These are phyloP conservation scores for Hyposoter dolosus DNA, from an alignment of 2,888 invertebrate genomes.

Conservation along the genomic window DNA sequence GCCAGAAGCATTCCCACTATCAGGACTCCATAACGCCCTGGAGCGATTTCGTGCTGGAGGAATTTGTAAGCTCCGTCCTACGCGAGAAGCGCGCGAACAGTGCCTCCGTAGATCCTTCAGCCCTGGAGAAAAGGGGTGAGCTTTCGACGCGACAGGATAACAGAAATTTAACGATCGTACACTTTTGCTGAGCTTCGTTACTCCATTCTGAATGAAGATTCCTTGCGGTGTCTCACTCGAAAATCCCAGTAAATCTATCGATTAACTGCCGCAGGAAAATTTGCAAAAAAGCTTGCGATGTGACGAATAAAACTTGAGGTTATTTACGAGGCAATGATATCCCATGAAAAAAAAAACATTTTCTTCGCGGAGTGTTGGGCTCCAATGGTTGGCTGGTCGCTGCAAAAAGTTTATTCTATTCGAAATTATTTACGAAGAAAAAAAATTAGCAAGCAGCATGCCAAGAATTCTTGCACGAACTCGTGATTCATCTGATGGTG, in stretches of 20 bases:
- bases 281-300: background rate
- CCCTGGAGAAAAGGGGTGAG: constrained; percentile 59
- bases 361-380: background rate
- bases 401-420: too few species aligned
- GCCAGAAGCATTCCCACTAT: constrained; percentile 81
- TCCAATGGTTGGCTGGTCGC: background rate
- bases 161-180: constrained; percentile 64
- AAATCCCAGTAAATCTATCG: background rate
- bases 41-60: constrained; percentile 43
- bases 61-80: background rate
- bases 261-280: background rate
- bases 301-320: background rate
- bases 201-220: background rate
- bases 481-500: too few species aligned
- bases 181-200: background rate
- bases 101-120: constrained; percentile 39
- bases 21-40: constrained; percentile 80
- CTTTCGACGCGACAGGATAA: constrained; percentile 72
- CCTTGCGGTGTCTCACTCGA: background rate
- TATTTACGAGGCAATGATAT: too few species aligned
- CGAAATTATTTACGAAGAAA: too few species aligned
- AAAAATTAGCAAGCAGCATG: too few species aligned
- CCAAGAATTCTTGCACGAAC: too few species aligned
- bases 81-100: background rate
- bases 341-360: too few species aligned